A percentile compares a stretch with the other conserved stretches of the same genome.
phyloP scores from a whole-genome alignment of 2,797 vertebrate species.

The Cyclura pinguis region DNA sequence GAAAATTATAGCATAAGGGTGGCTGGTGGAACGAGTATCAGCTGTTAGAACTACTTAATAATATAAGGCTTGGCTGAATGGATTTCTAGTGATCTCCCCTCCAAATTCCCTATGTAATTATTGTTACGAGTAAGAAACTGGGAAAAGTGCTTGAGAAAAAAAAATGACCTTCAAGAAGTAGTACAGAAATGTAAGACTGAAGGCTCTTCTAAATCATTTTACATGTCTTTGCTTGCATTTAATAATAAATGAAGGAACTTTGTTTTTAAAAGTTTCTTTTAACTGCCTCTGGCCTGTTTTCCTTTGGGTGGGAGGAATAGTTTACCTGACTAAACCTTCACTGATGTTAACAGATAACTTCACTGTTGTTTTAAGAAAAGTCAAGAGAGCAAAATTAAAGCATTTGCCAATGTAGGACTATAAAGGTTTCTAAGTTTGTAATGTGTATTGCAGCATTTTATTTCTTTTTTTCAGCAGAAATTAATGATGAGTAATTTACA shows the following conservation, averaged over 20 bases:
- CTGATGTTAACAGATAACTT: slow-evolving; percentile 12
- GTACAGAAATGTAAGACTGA: not conserved
- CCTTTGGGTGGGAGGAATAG: not conserved
- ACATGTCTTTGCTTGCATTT: not conserved
- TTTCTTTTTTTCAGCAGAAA: slow-evolving; percentile 31
- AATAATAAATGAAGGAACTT: not conserved
- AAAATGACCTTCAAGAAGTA: not conserved
- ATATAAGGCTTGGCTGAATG: not conserved
- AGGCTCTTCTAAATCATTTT: not conserved
- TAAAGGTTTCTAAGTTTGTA: not conserved
- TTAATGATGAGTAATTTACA: not conserved
- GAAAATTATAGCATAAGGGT: not conserved
- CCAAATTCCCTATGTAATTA: not conserved
- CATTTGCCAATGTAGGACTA: not conserved
- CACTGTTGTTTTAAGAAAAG: not conserved
- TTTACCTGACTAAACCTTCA: not conserved
- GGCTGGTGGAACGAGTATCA: not conserved
- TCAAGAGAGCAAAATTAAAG: not conserved
- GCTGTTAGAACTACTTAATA: not conserved
- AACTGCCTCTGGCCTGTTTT: not conserved
- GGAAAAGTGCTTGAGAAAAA: not conserved
- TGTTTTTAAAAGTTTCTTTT: not conserved
- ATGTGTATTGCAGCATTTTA: slow-evolving; percentile 13
- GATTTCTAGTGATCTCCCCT: not conserved
- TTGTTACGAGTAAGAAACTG: not conserved